Evolutionary conservation across 2,113 vertebrate species (phyloP), one percentile per base, ranked within the genome.

Genomic region (Erythrocercus mccallii): DNA sequence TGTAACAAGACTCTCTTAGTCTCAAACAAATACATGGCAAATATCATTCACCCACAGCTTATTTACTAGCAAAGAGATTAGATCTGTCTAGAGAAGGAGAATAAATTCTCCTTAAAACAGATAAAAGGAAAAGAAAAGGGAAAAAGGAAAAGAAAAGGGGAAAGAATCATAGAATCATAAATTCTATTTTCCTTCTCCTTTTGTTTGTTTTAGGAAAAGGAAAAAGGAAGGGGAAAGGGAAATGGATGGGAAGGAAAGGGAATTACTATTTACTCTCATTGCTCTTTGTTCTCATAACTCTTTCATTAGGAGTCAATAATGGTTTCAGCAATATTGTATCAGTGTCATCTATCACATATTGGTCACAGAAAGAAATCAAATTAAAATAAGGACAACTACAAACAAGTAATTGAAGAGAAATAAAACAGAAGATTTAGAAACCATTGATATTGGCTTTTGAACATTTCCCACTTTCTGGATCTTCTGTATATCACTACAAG

Each of bases 401-500:
- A 90, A 60, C 2, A 50, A 17, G 7, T n/a, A 83, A 80, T 6
- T 5, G 2, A 56, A 8, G 5, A 85, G 27, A 81, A 90, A 72
- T 56, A 77, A 33, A 70, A 10, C 1, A 35, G 48, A 58, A 70
- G 1, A 33, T 35, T 58, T 13, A 31, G 3, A 69, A 79, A 57
- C 2, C 8, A 72, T 11, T 64, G 2, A 13, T 40, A 66, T 0
- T 50, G 18, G 0, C 3, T 53, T 82, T 60, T 64, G 24, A 82
- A 51, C 5, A 30, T 57, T 58, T 79, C 45, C 13, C 2, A 18
- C 35, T 50, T 62, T 50, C 22, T 65, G 15, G 11, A 44, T 76
- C 22, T 57, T 25, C 56, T 48, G 5, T 44, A 11, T 48, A 74
- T 66, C 35, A 45, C 6, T 44, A 10, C 7, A 54, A 58, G 15